phyloP scores from a whole-genome alignment of 2,888 invertebrate species.

The Kryphioiulus occultus region DNA sequence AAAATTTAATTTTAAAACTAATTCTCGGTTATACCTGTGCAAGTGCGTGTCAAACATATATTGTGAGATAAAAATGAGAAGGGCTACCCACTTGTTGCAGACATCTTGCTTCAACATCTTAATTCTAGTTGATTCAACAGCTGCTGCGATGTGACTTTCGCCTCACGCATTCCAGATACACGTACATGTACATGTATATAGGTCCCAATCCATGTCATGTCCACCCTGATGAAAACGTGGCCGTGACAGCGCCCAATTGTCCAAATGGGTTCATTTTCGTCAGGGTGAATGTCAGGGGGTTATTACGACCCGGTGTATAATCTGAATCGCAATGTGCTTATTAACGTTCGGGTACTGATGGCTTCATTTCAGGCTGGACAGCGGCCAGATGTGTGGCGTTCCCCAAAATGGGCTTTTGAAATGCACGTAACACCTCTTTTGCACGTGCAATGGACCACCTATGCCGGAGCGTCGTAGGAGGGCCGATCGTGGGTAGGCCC shows the following conservation, averaged over 20 bases:
- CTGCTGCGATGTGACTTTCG: not conserved
- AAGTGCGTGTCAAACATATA: too few species aligned
- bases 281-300: conserved; percentile 18
- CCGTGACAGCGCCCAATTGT: conserved; percentile 39
- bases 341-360: not conserved
- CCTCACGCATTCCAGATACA: not conserved
- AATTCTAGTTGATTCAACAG: too few species aligned
- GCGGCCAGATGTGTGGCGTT: conserved; percentile 21
- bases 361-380: not conserved
- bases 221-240: conserved; percentile 12
- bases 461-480: conserved; percentile 16
- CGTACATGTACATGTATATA: not conserved
- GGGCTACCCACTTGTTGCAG: too few species aligned
- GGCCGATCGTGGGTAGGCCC: not conserved
- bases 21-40: too few species aligned
- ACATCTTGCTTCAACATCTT: too few species aligned
- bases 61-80: too few species aligned
- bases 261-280: conserved; percentile 37
- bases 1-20: too few species aligned
- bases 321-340: conserved; percentile 38
- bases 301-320: conserved; percentile 3
- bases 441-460: conserved; percentile 39
- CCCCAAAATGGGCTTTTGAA: not conserved
- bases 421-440: conserved; percentile 8
- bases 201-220: not conserved